Percentiles rank a stretch among this genome's conserved stretches.
These are phyloP conservation scores for Merodon equestris DNA, from an alignment of 2,888 invertebrate species.

Conservation along the genomic window DNA sequence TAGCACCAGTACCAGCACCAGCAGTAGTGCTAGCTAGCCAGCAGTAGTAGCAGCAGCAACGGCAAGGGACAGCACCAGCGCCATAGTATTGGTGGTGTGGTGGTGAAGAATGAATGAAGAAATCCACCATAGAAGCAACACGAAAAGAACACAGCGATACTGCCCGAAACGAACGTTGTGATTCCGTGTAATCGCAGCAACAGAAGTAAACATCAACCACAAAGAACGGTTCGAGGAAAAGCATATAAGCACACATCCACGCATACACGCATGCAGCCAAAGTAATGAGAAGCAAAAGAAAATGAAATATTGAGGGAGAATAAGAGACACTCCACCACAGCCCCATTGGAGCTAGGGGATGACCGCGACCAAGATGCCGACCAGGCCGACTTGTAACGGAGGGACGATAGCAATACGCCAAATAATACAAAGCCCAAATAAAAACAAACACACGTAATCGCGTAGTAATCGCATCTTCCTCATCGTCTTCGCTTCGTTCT, in stretches of 20 bases:
- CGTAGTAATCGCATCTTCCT: constrained; percentile 49
- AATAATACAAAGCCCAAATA: constrained; percentile 35
- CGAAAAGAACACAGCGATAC: constrained; percentile 12
- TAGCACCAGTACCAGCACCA: constrained; percentile 11
- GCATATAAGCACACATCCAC: constrained; percentile 15
- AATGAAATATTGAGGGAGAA: background rate
- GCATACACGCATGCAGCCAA: background rate
- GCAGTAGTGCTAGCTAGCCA: too few species aligned
- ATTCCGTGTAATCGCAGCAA: constrained; percentile 23
- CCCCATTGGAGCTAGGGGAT: background rate
- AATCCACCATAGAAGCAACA: constrained; percentile 39
- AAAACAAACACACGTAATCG: constrained; percentile 43
- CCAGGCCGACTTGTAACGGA: too few species aligned
- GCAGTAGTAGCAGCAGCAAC: constrained; percentile 7
- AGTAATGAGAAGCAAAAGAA: constrained; percentile 7
- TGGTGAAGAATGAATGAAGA: constrained; percentile 48
- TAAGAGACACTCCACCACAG: background rate
- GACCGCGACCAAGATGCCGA: background rate
- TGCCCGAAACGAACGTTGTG: background rate
- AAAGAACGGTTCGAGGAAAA: constrained; percentile 13
- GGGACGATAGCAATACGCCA: background rate
- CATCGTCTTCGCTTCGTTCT: constrained; percentile 7
- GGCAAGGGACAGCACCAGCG: constrained; percentile 4
- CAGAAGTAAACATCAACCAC: background rate
- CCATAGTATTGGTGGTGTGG: background rate